Base-by-base conservation (phyloP, 2,113 vertebrate species). In the Oryzias woworae region DNA sequence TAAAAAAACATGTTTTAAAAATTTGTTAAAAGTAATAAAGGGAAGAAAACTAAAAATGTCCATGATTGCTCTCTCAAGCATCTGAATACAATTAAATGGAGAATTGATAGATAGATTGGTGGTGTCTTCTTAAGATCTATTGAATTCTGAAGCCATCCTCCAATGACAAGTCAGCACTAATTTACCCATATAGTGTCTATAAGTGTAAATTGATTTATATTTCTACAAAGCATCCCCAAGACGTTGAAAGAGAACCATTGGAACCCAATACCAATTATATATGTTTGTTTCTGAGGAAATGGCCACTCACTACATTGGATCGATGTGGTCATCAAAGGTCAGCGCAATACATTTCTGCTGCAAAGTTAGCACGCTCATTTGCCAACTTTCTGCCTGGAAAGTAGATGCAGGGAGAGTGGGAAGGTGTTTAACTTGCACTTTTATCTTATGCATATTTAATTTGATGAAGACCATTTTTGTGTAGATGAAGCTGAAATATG, bases 161-260 rank as follows among this genome's bases (percentile, higher is more conserved):
- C 80, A 87, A 90, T 85, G 88, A 89, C 85, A 83, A 87, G 77
- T 92, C 92, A 91, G 91, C 90, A 91, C 86, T 92, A 92, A 92
- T 87, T 88, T 85, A 75, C 85, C 89, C 87, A 92, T 92, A 92
- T 91, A 86, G 90, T 92, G 88, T 90, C 90, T 91, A 89, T 92
- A 92, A 90, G 89, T 90, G 89, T 90, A 87, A 93, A 92, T 89
- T 91, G 90, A 92, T 93, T 90, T 89, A 91, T 92, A 92, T 92
- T 84, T 81, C 87, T 75, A 82, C 84, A 89, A 88, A 90, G 84
- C 80, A 86, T 91, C 83, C 81, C 81, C 68, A 63, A 83, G 90
- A 92, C 90, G 81, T 82, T 71, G 73, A 84, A 69, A 85, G 82
- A 91, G 84, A 86, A 78, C 81, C 87, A 92, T 85, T 85, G 90